Evolutionary conservation across 2,113 vertebrate species (phyloP).

Genomic region (Corythoichthys haematopterus): DNA sequence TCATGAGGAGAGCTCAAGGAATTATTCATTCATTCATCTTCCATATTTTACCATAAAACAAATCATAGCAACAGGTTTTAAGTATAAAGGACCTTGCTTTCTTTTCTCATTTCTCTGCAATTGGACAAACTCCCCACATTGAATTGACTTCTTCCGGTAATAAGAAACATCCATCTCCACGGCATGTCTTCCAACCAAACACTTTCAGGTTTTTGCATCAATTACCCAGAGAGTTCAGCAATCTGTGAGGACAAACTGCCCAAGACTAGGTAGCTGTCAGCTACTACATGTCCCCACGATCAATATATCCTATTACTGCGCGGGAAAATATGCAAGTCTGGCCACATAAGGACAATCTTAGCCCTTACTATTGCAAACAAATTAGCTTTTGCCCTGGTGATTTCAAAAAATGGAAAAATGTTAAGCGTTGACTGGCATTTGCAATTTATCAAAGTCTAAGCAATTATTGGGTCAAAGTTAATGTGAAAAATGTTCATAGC

Average conservation of each 20-base stretch:
- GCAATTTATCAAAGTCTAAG: slow-evolving; percentile 26
- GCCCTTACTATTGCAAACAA: slow-evolving; percentile 22
- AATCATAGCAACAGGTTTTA: no score
- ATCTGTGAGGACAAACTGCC: slow-evolving; percentile 33
- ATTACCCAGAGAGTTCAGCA: slow-evolving; percentile 25
- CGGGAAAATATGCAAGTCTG: slow-evolving; percentile 18
- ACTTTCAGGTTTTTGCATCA: slow-evolving; percentile 13
- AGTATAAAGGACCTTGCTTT: no score
- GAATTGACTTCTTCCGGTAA: neutral
- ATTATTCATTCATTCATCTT: neutral
- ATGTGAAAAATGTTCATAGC: slow-evolving; percentile 13
- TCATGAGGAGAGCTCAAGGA: neutral
- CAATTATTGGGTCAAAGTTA: slow-evolving; percentile 6
- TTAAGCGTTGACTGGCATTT: slow-evolving; percentile 24
- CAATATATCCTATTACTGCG: slow-evolving; percentile 25
- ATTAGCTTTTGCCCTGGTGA: slow-evolving; percentile 11
- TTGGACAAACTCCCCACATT: no score
- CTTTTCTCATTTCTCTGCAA: neutral
- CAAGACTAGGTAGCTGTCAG: slow-evolving; percentile 25
- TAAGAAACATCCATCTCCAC: slow-evolving; percentile 10
- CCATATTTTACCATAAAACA: neutral
- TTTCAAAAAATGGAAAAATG: slow-evolving; percentile 6
- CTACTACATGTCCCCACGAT: slow-evolving; percentile 6
- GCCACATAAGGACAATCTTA: slow-evolving; percentile 13
- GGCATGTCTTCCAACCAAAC: neutral